phyloP scores from a whole-genome alignment of 2,888 invertebrate species.

The Caenorhabditis sp. region DNA sequence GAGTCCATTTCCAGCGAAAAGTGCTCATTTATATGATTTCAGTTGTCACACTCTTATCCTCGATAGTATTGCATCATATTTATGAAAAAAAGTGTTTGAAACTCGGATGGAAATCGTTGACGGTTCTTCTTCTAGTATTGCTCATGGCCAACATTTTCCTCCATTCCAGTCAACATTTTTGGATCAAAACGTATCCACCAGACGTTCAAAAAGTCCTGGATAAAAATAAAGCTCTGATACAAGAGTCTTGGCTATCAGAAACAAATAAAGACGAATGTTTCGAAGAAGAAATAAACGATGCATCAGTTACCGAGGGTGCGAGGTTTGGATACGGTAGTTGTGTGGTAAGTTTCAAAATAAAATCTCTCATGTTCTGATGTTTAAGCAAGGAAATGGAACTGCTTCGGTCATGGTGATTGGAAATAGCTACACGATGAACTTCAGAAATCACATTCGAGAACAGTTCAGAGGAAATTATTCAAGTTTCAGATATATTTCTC shows the following conservation, averaged over 20 bases:
- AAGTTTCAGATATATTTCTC: background rate
- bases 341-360: background rate
- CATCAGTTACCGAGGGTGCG: background rate
- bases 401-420: constrained; percentile 34
- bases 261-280: background rate
- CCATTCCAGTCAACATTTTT: constrained; percentile 28
- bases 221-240: background rate
- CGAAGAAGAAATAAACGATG: background rate
- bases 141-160: constrained; percentile 22
- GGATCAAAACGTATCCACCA: background rate
- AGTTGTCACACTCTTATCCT: constrained; percentile 18
- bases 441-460: background rate
- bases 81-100: constrained; percentile 39
- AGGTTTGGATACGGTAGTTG: background rate
- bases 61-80: constrained; percentile 24
- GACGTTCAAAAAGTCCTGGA: constrained; percentile 26
- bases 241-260: background rate
- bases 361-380: no score
- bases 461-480: constrained; percentile 10
- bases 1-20: constrained; percentile 1
- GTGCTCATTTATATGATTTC: no score
- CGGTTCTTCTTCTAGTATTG: background rate
- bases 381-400: constrained; percentile 42
- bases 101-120: background rate
- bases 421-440: constrained; percentile 37